phyloP scores from a whole-genome alignment of 2,888 invertebrate genomes.

The Monochamus alternatus region DNA sequence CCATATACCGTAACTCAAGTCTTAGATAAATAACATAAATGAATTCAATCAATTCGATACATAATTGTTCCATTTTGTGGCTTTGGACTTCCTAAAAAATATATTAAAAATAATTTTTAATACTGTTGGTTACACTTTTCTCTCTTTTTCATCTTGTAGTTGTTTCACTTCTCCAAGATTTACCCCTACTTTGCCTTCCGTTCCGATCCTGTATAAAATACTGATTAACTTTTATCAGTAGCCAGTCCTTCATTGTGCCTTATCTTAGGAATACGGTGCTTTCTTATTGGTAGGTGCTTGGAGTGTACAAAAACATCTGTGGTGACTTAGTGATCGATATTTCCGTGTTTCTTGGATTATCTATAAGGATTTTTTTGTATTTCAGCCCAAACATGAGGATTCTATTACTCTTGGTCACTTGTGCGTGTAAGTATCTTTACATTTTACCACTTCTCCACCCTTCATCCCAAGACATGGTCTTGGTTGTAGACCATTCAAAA shows the following conservation, averaged over 20 bases:
- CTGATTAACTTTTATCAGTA: conserved; percentile 49
- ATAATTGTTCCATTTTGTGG: conserved; percentile 62
- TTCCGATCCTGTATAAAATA: conserved; percentile 57
- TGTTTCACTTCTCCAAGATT: conserved; percentile 49
- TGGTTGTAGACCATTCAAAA: background rate
- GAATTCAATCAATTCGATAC: conserved; percentile 63
- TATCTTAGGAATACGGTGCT: conserved; percentile 53
- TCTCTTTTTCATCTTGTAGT: conserved; percentile 57
- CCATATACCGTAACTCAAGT: conserved; percentile 55
- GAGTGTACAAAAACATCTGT: conserved; percentile 27
- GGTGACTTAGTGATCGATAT: conserved; percentile 45
- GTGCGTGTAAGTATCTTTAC: conserved; percentile 53
- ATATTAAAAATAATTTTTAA: conserved; percentile 59
- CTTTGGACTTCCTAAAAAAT: conserved; percentile 60
- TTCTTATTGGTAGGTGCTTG: conserved; percentile 58
- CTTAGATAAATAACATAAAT: conserved; percentile 52
- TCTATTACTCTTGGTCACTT: conserved; percentile 50
- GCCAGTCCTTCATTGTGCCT: conserved; percentile 55
- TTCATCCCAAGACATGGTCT: conserved; percentile 18
- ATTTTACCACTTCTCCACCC: conserved; percentile 38
- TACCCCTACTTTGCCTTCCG: conserved; percentile 37
- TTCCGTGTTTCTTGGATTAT: conserved; percentile 35
- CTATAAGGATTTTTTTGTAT: conserved; percentile 49
- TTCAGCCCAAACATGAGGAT: conserved; percentile 58
- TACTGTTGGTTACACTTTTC: conserved; percentile 58